These are phyloP conservation scores for Bombus turneri DNA, from an alignment of 1,140 invertebrate genomes.

Conservation along the genomic window DNA sequence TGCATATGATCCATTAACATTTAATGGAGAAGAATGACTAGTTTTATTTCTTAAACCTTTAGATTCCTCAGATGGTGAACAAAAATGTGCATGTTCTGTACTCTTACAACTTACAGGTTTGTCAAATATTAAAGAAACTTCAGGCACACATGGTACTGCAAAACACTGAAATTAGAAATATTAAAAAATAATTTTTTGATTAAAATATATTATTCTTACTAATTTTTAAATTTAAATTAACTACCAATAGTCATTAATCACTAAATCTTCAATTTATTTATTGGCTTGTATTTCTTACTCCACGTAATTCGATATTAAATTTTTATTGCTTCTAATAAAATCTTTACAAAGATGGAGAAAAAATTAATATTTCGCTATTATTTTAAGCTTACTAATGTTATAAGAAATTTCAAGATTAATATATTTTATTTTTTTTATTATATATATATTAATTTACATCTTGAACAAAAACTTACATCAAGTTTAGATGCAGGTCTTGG, in stretches of 20 bases:
- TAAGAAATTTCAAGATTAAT: no score
- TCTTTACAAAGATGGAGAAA: background rate
- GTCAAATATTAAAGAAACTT: conserved; percentile 73
- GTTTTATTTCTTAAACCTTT: background rate
- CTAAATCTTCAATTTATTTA: background rate
- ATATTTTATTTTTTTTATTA: background rate
- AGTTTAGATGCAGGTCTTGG: conserved; percentile 66
- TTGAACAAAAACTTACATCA: conserved; percentile 57
- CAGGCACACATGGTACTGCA: conserved; percentile 69
- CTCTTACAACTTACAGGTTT: conserved; percentile 39
- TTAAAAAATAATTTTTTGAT: background rate
- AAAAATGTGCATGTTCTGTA: conserved; percentile 1
- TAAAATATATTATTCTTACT: background rate
- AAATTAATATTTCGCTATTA: background rate
- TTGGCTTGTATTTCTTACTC: background rate
- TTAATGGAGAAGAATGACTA: background rate
- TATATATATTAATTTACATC: background rate
- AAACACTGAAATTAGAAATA: conserved; percentile 58
- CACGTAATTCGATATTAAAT: background rate
- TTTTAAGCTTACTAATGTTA: background rate
- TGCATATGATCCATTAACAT: conserved; percentile 65
- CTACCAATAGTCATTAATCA: no score
- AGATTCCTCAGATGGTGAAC: conserved; percentile 1
- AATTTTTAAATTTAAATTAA: background rate
- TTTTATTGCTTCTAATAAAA: background rate